Evolutionary conservation across 2,797 vertebrate species (phyloP).

Genomic region (Cichlasoma orientale): DNA sequence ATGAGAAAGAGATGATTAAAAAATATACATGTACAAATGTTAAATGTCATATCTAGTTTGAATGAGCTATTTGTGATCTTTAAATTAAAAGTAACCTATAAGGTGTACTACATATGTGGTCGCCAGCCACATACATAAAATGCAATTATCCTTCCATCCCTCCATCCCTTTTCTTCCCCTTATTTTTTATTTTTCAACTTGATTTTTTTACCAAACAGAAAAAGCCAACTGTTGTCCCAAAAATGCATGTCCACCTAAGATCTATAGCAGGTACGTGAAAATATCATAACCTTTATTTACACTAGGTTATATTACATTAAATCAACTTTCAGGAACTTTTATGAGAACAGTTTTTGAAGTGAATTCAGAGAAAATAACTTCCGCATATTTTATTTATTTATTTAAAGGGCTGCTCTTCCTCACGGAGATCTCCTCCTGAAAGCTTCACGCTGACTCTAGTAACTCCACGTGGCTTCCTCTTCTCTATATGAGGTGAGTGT

Average conservation of each 20-base stretch:
- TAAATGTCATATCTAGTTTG: no score
- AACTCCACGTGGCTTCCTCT: conserved; percentile 21
- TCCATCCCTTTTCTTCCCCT: no score
- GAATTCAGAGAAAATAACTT: conserved; percentile 21
- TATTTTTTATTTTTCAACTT: background rate
- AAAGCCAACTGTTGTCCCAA: background rate
- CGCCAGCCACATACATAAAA: background rate
- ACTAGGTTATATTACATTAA: background rate
- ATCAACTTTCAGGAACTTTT: background rate
- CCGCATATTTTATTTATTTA: background rate
- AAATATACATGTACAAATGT: no score
- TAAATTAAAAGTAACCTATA: no score
- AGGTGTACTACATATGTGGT: no score
- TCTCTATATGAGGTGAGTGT: conserved; percentile 37
- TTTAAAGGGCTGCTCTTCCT: background rate
- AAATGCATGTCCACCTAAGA: background rate
- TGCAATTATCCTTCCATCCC: background rate
- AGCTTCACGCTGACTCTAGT: background rate
- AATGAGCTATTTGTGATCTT: background rate
- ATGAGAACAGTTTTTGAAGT: conserved; percentile 13
- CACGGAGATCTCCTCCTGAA: conserved; percentile 20
- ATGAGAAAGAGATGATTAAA: no score
- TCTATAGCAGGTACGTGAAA: no score
- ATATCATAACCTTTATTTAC: background rate
- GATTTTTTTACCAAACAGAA: background rate